These are phyloP conservation scores for Bombylius discolor DNA, from an alignment of 2,888 invertebrate genomes.

Conservation along the genomic window DNA sequence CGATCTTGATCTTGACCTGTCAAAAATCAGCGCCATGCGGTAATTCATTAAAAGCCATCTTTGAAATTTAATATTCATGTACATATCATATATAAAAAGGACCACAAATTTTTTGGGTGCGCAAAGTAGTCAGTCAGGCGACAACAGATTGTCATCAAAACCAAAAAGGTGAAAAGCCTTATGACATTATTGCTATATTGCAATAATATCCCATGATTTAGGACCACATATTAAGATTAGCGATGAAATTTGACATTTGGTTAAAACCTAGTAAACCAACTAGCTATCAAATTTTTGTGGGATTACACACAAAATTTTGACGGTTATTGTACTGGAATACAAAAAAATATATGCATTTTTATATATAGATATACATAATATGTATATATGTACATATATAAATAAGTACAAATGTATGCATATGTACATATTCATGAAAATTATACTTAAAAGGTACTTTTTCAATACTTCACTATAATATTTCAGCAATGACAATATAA, in stretches of 20 bases:
- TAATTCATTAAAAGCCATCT: slow-evolving; percentile 5
- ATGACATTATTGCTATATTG: background rate
- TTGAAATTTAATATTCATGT: slow-evolving; percentile 5
- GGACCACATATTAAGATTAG: slow-evolving; percentile 4
- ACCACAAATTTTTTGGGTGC: slow-evolving; percentile 6
- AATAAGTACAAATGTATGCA: no score
- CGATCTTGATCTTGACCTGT: background rate
- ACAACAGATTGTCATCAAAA: slow-evolving; percentile 1
- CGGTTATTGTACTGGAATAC: no score
- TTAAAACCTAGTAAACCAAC: background rate
- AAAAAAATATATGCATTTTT: no score
- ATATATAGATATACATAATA: no score
- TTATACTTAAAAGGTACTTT: no score
- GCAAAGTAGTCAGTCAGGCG: slow-evolving; percentile 6
- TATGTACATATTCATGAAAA: no score
- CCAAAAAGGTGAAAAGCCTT: slow-evolving; percentile 1
- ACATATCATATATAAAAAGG: background rate
- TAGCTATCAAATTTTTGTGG: slow-evolving; percentile 8
- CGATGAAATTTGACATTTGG: slow-evolving; percentile 6
- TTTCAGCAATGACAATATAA: no score
- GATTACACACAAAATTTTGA: background rate
- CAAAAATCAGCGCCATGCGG: slow-evolving; percentile 7
- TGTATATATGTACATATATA: no score
- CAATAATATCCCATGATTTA: slow-evolving; percentile 2
- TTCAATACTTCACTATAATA: no score